Conservation (phyloP, 2,888 invertebrate species). For the Trypoxylon attenuatum region DNA sequence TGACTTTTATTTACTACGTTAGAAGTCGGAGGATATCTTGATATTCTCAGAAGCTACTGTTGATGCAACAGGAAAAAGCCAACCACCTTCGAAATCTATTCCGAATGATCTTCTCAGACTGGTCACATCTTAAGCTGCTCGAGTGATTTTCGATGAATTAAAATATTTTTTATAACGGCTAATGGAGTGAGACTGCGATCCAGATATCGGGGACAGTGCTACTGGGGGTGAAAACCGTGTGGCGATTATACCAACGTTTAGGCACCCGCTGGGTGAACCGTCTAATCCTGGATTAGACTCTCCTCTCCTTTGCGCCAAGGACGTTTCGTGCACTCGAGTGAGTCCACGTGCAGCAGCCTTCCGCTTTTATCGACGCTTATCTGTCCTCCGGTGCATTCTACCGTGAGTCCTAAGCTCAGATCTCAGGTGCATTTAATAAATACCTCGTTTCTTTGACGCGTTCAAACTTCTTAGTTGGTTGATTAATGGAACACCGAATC, state of each 20-base stretch:
- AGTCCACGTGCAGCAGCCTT: conserved; percentile 33
- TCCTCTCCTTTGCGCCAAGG: conserved; percentile 20
- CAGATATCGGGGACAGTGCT: conserved; percentile 30
- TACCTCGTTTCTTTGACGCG: too few species aligned
- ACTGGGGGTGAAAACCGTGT: conserved; percentile 19
- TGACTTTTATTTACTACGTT: too few species aligned
- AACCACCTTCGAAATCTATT: too few species aligned
- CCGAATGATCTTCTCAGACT: too few species aligned
- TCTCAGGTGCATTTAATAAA: neutral
- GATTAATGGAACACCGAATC: too few species aligned
- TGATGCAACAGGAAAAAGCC: too few species aligned
- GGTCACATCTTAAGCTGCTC: neutral
- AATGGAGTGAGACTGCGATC: conserved; percentile 35
- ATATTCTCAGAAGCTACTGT: too few species aligned
- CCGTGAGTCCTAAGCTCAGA: neutral
- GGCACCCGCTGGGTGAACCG: conserved; percentile 62
- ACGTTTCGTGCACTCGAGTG: conserved; percentile 30
- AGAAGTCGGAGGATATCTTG: too few species aligned
- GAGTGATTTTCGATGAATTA: conserved; percentile 26
- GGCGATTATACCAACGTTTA: conserved; percentile 58
- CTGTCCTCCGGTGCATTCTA: neutral
- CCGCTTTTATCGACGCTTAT: conserved; percentile 16
- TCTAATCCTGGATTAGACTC: conserved; percentile 56
- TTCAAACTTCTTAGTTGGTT: too few species aligned
- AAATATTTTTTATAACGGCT: conserved; percentile 43